Conservation (phyloP, 2,888 invertebrate genomes). For the Parnassius apollo region DNA sequence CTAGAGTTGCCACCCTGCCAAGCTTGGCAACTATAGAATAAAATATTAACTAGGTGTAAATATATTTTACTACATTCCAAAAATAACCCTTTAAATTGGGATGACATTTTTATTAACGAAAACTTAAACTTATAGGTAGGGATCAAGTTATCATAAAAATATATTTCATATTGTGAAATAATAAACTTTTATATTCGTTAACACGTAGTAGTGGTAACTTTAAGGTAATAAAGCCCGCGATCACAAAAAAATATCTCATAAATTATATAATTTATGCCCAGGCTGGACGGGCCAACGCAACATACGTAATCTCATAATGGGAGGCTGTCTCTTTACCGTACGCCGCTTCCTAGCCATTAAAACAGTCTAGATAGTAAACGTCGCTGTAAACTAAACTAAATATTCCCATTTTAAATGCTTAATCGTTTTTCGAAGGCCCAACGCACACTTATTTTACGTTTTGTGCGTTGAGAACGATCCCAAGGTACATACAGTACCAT, state of each 20-base stretch:
- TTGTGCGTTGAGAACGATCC: conserved; percentile 27
- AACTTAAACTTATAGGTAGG: too few species aligned
- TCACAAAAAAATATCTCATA: conserved; percentile 61
- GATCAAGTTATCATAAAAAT: too few species aligned
- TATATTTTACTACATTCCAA: too few species aligned
- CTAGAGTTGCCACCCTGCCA: too few species aligned
- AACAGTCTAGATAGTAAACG: conserved; percentile 72
- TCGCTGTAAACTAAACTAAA: conserved; percentile 70
- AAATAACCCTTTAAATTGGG: too few species aligned
- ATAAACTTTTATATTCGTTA: conserved; percentile 24
- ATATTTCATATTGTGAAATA: neutral
- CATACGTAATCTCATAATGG: conserved; percentile 53
- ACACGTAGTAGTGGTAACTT: conserved; percentile 28
- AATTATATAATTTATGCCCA: conserved; percentile 69
- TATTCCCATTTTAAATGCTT: conserved; percentile 61
- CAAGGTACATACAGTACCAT: conserved; percentile 22
- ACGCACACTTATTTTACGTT: conserved; percentile 39
- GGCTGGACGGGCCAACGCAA: conserved; percentile 56
- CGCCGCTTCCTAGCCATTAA: conserved; percentile 72
- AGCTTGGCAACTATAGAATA: too few species aligned
- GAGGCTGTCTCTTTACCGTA: conserved; percentile 50
- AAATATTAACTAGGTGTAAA: too few species aligned
- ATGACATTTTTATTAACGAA: too few species aligned
- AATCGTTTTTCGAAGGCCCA: conserved; percentile 55
- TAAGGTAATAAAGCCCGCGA: conserved; percentile 45